These are phyloP conservation scores for Notospermus geniculatus DNA, from an alignment of 1,140 invertebrate genomes.

Conservation along the genomic window DNA sequence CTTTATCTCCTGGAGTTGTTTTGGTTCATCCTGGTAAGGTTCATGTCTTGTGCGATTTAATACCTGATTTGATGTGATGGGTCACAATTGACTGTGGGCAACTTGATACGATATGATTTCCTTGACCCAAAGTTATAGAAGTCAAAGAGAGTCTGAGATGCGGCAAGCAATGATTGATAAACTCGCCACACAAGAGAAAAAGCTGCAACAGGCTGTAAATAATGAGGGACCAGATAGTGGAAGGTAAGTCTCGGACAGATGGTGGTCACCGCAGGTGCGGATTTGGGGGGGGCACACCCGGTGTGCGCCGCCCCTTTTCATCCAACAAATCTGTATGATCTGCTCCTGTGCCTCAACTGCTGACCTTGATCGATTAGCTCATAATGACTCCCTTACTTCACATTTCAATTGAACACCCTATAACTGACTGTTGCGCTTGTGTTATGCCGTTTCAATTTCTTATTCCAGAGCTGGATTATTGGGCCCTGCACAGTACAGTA, in stretches of 20 bases:
- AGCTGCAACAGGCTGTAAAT: slow-evolving; percentile 49
- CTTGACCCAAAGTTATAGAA: slow-evolving; percentile 30
- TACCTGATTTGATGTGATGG: too few species aligned
- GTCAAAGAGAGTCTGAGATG: slow-evolving; percentile 51
- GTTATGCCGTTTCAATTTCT: slow-evolving; percentile 15
- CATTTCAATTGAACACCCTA: slow-evolving; percentile 19
- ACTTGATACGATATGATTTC: slow-evolving; percentile 3
- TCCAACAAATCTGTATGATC: too few species aligned
- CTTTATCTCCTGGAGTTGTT: too few species aligned
- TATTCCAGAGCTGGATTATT: slow-evolving; percentile 37
- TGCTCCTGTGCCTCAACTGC: too few species aligned
- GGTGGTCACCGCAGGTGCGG: too few species aligned
- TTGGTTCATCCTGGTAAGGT: too few species aligned
- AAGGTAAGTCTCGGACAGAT: neutral
- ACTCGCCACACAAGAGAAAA: slow-evolving; percentile 48
- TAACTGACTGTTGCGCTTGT: slow-evolving; percentile 28
- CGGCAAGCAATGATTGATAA: slow-evolving; percentile 52
- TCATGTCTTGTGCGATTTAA: too few species aligned
- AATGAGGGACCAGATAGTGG: slow-evolving; percentile 30
- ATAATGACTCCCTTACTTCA: neutral
- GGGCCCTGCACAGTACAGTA: slow-evolving; percentile 21
- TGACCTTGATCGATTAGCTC: too few species aligned
- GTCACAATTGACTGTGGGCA: too few species aligned
- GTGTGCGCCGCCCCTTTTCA: too few species aligned
- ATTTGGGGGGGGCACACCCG: too few species aligned